Evolutionary conservation across 1,140 invertebrate genomes (phyloP), one percentile per base, ranked within the genome.

Genomic region (Hetaerina americana): DNA sequence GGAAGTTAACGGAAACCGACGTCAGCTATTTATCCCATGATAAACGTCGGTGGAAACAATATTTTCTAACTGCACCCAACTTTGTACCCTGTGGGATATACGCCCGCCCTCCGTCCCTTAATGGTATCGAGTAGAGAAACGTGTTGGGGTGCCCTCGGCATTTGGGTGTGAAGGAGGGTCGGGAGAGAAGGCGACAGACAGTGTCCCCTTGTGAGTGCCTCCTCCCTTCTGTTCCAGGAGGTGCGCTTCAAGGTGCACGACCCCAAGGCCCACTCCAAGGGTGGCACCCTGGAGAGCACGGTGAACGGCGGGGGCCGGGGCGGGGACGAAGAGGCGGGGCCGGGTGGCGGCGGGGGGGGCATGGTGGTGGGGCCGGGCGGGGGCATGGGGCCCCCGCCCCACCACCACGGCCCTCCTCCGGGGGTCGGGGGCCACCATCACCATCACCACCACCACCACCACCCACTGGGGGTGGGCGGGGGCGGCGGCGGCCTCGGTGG

Each of bases 211-310:
- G 40, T 57, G 40, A 57, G 40, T 57, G 40, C 40, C 22, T 57
- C 15, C 15, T 57, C 15, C 15, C 40, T 57, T n/a, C 40, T 68
- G 67, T 77, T 84, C 84, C 90, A 95, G 92, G 92, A 95, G 88
- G 93, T 95, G 81, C 90, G 93, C 78, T 94, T 94, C 85, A 95
- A 95, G 85, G 91, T 94, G 72, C 92, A 94, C 83, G 93, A 95
- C 85, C 92, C 92, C 12, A 95, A 94, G 83, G 91, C 89, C 78
- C 92, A 94, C 80, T 93, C 91, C 78, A 95, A 95, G 84, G 92
- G 92, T 69, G 92, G 92, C 27, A 93, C 92, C 1, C 84, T 95
- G 73, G 93, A 95, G 83, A 94, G 94, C 80, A 94, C 92, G 40
- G 90, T 95, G 70, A 94, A 95, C 79, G 92, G 92, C 29, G 86